A percentile compares a stretch with the other conserved stretches of the same genome.
Evolutionary conservation across 2,888 invertebrate genomes (phyloP).

Genomic region (Mythimna vitellina): DNA sequence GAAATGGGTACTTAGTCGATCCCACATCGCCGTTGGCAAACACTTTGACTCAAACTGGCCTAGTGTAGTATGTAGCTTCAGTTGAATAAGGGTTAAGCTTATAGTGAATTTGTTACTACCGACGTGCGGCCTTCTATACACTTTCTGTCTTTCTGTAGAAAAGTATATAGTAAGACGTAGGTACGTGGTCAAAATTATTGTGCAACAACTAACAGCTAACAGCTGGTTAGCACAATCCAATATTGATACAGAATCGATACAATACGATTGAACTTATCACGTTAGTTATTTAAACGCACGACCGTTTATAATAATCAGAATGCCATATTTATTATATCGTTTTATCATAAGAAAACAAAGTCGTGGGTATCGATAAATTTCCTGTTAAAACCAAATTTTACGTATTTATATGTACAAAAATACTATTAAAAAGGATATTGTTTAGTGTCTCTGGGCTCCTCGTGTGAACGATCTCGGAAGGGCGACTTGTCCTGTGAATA

Average conservation of each 20-base stretch:
- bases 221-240: not conserved
- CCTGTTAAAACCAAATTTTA: not conserved
- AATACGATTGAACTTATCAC: not conserved
- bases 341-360: not conserved
- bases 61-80: not conserved
- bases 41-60: not conserved
- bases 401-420: not conserved
- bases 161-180: not conserved
- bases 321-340: too few relatives aligned
- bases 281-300: not conserved
- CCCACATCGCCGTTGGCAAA: not conserved
- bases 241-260: not conserved
- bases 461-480: conserved; percentile 94
- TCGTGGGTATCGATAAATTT: not conserved
- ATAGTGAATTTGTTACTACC: not conserved
- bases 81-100: not conserved
- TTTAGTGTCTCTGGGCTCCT: conserved; percentile 94
- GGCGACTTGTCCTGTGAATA: conserved; percentile 95
- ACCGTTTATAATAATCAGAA: not conserved
- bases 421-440: conserved; percentile 94
- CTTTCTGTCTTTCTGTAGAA: not conserved
- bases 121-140: not conserved
- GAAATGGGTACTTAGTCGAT: not conserved
- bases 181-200: not conserved
- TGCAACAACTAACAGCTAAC: too few relatives aligned